Conservation (phyloP, 2,113 vertebrate genomes). For the Synchiropus splendidus region DNA sequence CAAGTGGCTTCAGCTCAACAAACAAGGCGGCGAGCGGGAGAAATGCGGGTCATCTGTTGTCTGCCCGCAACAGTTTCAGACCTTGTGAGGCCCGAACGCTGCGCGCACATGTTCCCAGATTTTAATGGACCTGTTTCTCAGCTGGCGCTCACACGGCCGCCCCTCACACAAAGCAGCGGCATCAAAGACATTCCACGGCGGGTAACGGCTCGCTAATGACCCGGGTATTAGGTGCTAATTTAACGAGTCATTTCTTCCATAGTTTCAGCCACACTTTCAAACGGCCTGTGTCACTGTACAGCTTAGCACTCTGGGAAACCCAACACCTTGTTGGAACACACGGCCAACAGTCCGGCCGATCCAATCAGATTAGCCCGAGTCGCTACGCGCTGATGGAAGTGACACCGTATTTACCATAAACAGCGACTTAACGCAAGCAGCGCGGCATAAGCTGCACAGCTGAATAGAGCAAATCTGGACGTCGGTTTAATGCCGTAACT, state of each 20-base stretch:
- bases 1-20: slow-evolving; percentile 47
- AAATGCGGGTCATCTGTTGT: slow-evolving; percentile 13
- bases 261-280: slow-evolving; percentile 60
- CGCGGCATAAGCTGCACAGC: too few relatives aligned
- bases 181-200: slow-evolving; percentile 60
- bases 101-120: slow-evolving; percentile 14
- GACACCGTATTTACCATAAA: slow-evolving; percentile 56
- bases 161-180: slow-evolving; percentile 35
- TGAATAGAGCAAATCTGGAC: too few relatives aligned
- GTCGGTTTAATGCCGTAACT: too few relatives aligned
- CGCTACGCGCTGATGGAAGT: slow-evolving; percentile 36
- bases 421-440: slow-evolving; percentile 38
- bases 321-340: slow-evolving; percentile 59
- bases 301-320: slow-evolving; percentile 58
- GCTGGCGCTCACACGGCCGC: slow-evolving; percentile 25
- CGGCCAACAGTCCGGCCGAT: slow-evolving; percentile 43
- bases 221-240: slow-evolving; percentile 57
- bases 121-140: slow-evolving; percentile 18
- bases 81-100: too few relatives aligned
- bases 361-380: slow-evolving; percentile 52
- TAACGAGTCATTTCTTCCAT: slow-evolving; percentile 63
- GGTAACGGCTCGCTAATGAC: slow-evolving; percentile 55
- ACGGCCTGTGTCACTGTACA: slow-evolving; percentile 58
- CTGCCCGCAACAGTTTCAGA: too few relatives aligned
- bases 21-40: slow-evolving; percentile 29